These are phyloP conservation scores for Pimpla rufipes DNA, from an alignment of 2,888 invertebrate genomes.

Conservation along the genomic window DNA sequence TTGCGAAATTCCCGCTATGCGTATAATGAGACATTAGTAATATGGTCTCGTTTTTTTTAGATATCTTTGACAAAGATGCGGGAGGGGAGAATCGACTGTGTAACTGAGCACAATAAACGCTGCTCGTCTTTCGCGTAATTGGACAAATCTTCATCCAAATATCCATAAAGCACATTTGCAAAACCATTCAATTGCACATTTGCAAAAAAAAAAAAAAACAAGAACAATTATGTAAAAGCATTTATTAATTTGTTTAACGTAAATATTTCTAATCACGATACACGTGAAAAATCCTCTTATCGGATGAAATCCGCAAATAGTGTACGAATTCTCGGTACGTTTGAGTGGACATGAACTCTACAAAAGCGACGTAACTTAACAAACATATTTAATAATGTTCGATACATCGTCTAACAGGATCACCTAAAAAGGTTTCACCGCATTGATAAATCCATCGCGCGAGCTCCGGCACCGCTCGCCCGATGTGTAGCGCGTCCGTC, in stretches of 20 bases:
- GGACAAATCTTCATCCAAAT: too few species aligned
- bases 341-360: not conserved
- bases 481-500: slow-evolving; percentile 69
- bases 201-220: too few species aligned
- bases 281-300: not conserved
- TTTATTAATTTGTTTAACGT: too few species aligned
- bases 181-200: too few species aligned
- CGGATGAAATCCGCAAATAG: not conserved
- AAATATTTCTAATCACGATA: too few species aligned
- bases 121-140: too few species aligned
- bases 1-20: not conserved
- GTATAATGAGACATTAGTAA: too few species aligned
- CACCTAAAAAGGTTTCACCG: slow-evolving; percentile 82
- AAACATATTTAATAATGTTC: slow-evolving; percentile 83
- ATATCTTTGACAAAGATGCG: not conserved
- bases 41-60: not conserved
- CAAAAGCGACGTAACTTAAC: slow-evolving; percentile 55
- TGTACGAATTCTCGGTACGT: not conserved
- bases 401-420: slow-evolving; percentile 82
- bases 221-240: too few species aligned
- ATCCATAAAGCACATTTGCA: too few species aligned
- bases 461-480: slow-evolving; percentile 57
- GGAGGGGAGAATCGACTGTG: too few species aligned
- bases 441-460: slow-evolving; percentile 81
- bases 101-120: too few species aligned